Conservation (phyloP, 2,888 invertebrate genomes). For the Empis livida region DNA sequence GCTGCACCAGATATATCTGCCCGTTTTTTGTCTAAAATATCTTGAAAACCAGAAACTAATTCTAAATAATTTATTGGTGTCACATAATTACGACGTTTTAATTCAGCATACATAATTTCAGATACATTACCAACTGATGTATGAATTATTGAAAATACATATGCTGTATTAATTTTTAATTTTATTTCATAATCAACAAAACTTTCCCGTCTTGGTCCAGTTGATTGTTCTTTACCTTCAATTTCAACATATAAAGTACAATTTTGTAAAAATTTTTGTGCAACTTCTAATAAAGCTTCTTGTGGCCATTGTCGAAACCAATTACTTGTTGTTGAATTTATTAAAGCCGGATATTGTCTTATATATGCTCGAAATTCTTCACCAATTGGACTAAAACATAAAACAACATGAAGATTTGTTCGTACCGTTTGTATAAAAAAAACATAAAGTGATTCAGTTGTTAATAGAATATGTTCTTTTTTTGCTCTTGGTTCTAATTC, state of each 20-base stretch:
- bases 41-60: slow-evolving; percentile 70
- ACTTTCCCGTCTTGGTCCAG: slow-evolving; percentile 34
- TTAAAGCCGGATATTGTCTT: slow-evolving; percentile 75
- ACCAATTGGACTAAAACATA: slow-evolving; percentile 84
- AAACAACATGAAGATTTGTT: slow-evolving; percentile 61
- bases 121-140: slow-evolving; percentile 66
- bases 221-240: slow-evolving; percentile 41
- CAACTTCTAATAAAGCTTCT: slow-evolving; percentile 80
- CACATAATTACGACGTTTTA: slow-evolving; percentile 73
- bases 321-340: slow-evolving; percentile 79
- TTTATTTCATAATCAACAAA: slow-evolving; percentile 42
- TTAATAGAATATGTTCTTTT: slow-evolving; percentile 38
- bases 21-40: slow-evolving; percentile 58
- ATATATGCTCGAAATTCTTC: slow-evolving; percentile 67
- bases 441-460: slow-evolving; percentile 55
- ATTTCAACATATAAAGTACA: slow-evolving; percentile 59
- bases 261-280: slow-evolving; percentile 63
- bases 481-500: slow-evolving; percentile 26
- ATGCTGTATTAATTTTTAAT: slow-evolving; percentile 53
- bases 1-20: slow-evolving; percentile 56
- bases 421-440: slow-evolving; percentile 68
- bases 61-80: slow-evolving; percentile 82
- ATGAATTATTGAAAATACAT: slow-evolving; percentile 70
- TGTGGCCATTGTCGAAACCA: slow-evolving; percentile 86
- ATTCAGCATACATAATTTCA: slow-evolving; percentile 57